These are phyloP conservation scores for Etheostoma spectabile DNA, from an alignment of 2,113 vertebrate genomes.

Conservation along the genomic window DNA sequence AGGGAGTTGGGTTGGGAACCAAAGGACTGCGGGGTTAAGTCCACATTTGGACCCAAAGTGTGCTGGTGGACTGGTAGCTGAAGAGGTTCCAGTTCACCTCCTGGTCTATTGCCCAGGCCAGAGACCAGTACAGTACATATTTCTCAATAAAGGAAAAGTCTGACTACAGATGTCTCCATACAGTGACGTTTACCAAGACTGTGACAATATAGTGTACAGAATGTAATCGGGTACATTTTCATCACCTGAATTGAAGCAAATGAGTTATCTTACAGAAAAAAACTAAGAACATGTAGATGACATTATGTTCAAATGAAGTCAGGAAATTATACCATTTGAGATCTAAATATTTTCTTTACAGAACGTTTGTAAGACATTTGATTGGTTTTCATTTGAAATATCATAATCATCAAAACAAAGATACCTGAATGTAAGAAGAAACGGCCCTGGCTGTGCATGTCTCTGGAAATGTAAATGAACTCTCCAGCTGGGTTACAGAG, in stretches of 20 bases:
- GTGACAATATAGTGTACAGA: background rate
- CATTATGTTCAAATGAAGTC: background rate
- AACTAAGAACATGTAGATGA: background rate
- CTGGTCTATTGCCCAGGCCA: constrained; percentile 12
- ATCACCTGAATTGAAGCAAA: background rate
- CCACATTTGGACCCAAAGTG: too few relatives aligned
- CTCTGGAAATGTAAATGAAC: background rate
- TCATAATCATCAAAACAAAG: background rate
- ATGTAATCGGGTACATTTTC: background rate
- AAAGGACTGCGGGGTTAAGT: too few relatives aligned
- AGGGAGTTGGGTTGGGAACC: too few relatives aligned
- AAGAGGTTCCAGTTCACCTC: too few relatives aligned
- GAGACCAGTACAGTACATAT: constrained; percentile 7
- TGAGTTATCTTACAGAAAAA: background rate
- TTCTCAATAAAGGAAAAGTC: background rate
- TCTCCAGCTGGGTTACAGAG: constrained; percentile 11
- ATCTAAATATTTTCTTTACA: background rate
- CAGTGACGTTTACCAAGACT: background rate
- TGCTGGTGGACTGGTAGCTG: too few relatives aligned
- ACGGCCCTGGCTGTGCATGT: background rate
- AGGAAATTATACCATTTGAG: background rate
- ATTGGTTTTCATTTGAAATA: background rate
- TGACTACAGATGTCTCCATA: background rate
- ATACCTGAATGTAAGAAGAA: background rate
- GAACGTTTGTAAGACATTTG: background rate